Percentiles rank a stretch among this genome's conserved stretches.
phyloP scores from a whole-genome alignment of 2,113 vertebrate genomes.

The Zonotrichia leucophrys region DNA sequence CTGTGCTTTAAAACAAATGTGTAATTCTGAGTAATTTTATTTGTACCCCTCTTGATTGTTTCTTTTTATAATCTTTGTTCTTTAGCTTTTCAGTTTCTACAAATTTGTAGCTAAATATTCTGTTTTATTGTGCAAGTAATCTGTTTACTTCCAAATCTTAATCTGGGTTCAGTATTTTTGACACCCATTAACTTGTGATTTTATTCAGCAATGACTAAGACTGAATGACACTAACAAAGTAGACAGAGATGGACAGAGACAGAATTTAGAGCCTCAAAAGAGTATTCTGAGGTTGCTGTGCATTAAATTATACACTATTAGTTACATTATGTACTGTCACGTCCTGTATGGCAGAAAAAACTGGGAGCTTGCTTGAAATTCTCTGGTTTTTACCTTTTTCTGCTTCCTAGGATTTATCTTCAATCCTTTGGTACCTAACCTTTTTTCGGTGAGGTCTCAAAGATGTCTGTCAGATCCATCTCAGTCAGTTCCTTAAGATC shows the following conservation, averaged over 20 bases:
- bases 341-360: slow-evolving; percentile 43
- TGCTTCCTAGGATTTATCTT: slow-evolving; percentile 54
- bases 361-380: slow-evolving; percentile 39
- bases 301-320: slow-evolving; percentile 30
- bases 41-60: neutral
- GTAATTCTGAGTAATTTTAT: neutral
- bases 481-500: slow-evolving; percentile 42
- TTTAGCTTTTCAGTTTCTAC: slow-evolving; percentile 25
- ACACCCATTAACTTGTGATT: neutral
- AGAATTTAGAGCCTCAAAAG: neutral
- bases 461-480: slow-evolving; percentile 28
- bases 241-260: neutral
- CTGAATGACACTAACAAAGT: neutral
- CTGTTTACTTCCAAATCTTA: neutral
- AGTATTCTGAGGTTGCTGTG: slow-evolving; percentile 1
- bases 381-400: neutral
- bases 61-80: neutral
- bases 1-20: neutral
- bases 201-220: neutral
- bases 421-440: slow-evolving; percentile 43
- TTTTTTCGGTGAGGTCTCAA: slow-evolving; percentile 34
- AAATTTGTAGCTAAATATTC: neutral
- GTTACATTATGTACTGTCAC: slow-evolving; percentile 48
- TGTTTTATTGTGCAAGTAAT: neutral
- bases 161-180: neutral